phyloP scores from a whole-genome alignment of 2,113 vertebrate genomes.

The Tetrax tetrax region DNA sequence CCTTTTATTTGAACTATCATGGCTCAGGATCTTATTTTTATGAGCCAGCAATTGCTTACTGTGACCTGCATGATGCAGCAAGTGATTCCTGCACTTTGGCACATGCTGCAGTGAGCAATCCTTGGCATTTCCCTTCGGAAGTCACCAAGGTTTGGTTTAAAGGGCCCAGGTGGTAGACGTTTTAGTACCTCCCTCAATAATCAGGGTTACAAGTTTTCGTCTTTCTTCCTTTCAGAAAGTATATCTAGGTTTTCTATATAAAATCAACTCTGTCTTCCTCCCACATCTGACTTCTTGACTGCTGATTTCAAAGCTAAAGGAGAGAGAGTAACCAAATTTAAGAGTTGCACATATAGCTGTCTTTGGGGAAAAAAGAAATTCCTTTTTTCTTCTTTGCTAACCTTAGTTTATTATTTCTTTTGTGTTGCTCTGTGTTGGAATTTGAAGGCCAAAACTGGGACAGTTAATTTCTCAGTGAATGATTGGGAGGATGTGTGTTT shows the following conservation, averaged over 20 bases:
- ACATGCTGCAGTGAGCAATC: not conserved
- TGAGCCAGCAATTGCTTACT: not conserved
- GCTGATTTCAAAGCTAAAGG: not conserved
- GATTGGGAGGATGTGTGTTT: not conserved
- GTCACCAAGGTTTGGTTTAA: not conserved
- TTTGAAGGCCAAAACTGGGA: not conserved
- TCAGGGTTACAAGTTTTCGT: not conserved
- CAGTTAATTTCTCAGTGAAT: not conserved
- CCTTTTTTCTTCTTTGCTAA: not conserved
- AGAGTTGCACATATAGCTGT: not conserved
- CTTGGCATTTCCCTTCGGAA: not conserved
- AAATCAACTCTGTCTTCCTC: not conserved
- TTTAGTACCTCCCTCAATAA: not conserved
- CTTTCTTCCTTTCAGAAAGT: not conserved
- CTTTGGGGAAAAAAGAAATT: not conserved
- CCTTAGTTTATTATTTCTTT: not conserved
- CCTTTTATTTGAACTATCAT: not conserved
- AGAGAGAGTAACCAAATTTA: not conserved
- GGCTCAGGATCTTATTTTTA: not conserved
- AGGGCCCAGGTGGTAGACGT: not conserved
- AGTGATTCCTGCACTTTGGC: not conserved
- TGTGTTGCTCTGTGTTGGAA: not conserved
- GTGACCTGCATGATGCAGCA: not conserved
- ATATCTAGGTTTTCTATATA: not conserved
- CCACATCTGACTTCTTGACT: not conserved